These are phyloP conservation scores for Hydrolagus affinis DNA, from an alignment of 2,113 vertebrate species.

Conservation along the genomic window DNA sequence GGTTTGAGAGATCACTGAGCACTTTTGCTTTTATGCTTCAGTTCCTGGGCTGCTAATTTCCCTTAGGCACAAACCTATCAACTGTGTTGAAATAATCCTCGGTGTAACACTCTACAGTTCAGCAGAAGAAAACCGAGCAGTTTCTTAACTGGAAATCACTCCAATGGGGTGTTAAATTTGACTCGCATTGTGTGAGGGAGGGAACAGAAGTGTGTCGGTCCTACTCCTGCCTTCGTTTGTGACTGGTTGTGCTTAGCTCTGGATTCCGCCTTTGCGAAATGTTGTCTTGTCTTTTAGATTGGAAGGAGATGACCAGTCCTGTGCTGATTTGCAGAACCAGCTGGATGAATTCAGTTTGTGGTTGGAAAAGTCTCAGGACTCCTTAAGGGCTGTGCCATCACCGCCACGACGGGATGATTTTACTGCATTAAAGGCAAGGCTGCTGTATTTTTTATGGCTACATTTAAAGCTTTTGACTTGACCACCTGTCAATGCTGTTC, in stretches of 20 bases:
- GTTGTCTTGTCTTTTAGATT: constrained; percentile 51
- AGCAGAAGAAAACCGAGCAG: no score
- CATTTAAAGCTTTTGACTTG: constrained; percentile 27
- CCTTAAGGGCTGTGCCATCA: constrained; percentile 50
- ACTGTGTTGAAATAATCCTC: no score
- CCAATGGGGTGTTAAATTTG: no score
- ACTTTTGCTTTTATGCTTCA: no score
- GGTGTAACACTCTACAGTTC: no score
- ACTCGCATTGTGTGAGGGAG: no score
- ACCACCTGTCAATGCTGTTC: not conserved
- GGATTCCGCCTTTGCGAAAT: not conserved
- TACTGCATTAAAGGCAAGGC: constrained; percentile 68
- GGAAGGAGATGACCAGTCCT: constrained; percentile 57
- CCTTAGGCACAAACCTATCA: no score
- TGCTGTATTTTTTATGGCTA: fast-evolving
- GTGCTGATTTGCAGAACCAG: constrained; percentile 61
- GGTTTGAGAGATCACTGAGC: no score
- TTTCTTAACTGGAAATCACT: no score
- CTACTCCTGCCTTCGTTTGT: not conserved
- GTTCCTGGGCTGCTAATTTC: no score
- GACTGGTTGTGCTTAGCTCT: not conserved
- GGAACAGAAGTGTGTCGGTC: no score
- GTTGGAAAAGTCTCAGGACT: constrained; percentile 64
- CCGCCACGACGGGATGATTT: constrained; percentile 59
- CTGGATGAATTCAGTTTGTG: constrained; percentile 63